Percentiles rank a stretch among this genome's conserved stretches.
These are phyloP conservation scores for Danaus plexippus DNA, from an alignment of 1,140 invertebrate genomes.

Conservation along the genomic window DNA sequence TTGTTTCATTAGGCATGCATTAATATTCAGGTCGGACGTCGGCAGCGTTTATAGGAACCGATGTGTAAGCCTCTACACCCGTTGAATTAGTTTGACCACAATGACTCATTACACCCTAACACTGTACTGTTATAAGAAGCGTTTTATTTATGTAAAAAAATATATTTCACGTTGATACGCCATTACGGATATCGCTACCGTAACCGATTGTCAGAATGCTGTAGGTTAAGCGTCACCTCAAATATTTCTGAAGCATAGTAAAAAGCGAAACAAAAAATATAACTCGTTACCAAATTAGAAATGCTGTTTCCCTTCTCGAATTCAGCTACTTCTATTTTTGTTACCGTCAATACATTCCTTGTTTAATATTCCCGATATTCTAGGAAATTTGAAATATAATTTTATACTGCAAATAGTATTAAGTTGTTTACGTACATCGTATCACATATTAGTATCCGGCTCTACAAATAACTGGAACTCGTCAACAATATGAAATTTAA, in stretches of 20 bases:
- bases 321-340: constrained; percentile 42
- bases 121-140: too few relatives aligned
- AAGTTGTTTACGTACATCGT: too few relatives aligned
- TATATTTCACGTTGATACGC: too few relatives aligned
- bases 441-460: too few relatives aligned
- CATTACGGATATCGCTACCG: too few relatives aligned
- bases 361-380: constrained; percentile 7
- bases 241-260: constrained; percentile 3
- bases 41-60: constrained; percentile 28
- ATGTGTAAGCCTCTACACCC: constrained; percentile 23
- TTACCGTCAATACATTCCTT: constrained; percentile 43
- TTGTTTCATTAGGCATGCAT: constrained; percentile 13
- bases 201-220: not conserved
- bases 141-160: too few relatives aligned
- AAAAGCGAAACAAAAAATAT: constrained; percentile 23
- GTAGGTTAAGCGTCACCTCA: not conserved
- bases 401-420: too few relatives aligned
- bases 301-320: constrained; percentile 29
- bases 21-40: constrained; percentile 42
- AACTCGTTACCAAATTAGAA: constrained; percentile 48
- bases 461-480: too few relatives aligned
- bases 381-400: too few relatives aligned
- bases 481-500: too few relatives aligned
- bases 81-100: constrained; percentile 34
- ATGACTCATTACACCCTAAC: constrained; percentile 30